phyloP scores from a whole-genome alignment of 23 tunicate species.

The Halocynthia roretzi region DNA sequence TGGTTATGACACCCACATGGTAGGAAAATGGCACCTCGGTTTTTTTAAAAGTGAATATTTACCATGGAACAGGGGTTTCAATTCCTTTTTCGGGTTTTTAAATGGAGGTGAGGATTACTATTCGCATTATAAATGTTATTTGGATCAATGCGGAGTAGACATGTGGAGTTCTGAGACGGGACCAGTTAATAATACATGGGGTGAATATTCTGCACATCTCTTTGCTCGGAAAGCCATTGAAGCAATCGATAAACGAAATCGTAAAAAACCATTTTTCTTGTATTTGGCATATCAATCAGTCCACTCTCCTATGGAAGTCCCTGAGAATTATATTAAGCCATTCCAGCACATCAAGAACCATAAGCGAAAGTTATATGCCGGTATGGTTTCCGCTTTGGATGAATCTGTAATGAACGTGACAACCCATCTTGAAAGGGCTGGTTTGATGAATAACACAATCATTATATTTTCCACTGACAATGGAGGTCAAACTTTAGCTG shows the following conservation, averaged over 20 bases:
- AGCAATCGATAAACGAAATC: conserved; percentile 49
- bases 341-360: conserved; percentile 35
- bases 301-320: conserved; percentile 78
- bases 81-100: conserved; percentile 68
- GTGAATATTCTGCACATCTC: conserved; percentile 64
- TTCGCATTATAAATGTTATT: conserved; percentile 25
- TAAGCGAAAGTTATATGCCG: conserved; percentile 34
- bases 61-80: conserved; percentile 81
- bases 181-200: conserved; percentile 62
- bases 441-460: conserved; percentile 54
- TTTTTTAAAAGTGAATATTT: conserved; percentile 47
- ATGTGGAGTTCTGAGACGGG: conserved; percentile 39
- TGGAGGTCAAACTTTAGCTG: conserved; percentile 50
- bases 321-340: conserved; percentile 49
- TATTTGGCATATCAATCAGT: conserved; percentile 83
- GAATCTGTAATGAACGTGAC: conserved; percentile 61
- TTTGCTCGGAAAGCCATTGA: conserved; percentile 54
- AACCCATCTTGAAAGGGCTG: conserved; percentile 35
- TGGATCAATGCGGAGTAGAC: conserved; percentile 19
- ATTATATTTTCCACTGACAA: conserved; percentile 70
- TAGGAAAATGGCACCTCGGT: conserved; percentile 92
- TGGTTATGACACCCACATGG: conserved; percentile 76
- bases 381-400: conserved; percentile 82
- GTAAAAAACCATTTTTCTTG: conserved; percentile 60
- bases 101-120: conserved; percentile 79